Evolutionary conservation across 1,140 invertebrate species (phyloP), one percentile per base, ranked within the genome.

Genomic region (Antheraea mylitta): DNA sequence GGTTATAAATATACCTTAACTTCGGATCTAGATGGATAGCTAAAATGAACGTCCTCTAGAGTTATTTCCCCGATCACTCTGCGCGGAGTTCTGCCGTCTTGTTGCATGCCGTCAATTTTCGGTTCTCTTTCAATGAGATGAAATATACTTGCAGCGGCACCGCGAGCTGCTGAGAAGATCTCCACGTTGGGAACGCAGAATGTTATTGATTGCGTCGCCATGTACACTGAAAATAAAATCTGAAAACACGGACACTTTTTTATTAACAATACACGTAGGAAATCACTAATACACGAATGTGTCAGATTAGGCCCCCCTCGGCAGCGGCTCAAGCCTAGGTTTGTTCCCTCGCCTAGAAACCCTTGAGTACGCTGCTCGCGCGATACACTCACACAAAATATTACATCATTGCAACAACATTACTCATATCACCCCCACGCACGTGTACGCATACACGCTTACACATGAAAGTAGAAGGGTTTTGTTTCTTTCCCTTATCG

Each of bases 131-230:
- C 86, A 7, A 91, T 58, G 3, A 91, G 64, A n/a, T 79, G 72
- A 67, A 89, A 90, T 10, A 91, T 71, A 60, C 83, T 83, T 7
- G 81, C 67, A 0, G 87, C 86, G 0, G 87, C 88, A 7, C 81
- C 89, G 0, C 85, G 75, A 0, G 87, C 87, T 0, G 81, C 67
- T 0, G 89, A 93, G 69, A 95, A 95, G 3, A 94, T 93, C 84
- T 95, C 95, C 0, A 97, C 86, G 81, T 96, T 96, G 0, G 97
- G 97, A 8, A 96, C 94, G 19, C 96, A 95, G 73, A 96, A 94
- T 62, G 97, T 96, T n/a, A 98, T 93, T 59, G 96, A 95, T 81
- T 98, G 96, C 0, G 96, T 95, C 8, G 96, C 96, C 88, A 96
- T 95, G 75, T 98, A 93, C 5, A 97, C 95, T 71, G 94, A 94